Base-by-base conservation (phyloP, 2,888 invertebrate species). In the Dioctria linearis region DNA sequence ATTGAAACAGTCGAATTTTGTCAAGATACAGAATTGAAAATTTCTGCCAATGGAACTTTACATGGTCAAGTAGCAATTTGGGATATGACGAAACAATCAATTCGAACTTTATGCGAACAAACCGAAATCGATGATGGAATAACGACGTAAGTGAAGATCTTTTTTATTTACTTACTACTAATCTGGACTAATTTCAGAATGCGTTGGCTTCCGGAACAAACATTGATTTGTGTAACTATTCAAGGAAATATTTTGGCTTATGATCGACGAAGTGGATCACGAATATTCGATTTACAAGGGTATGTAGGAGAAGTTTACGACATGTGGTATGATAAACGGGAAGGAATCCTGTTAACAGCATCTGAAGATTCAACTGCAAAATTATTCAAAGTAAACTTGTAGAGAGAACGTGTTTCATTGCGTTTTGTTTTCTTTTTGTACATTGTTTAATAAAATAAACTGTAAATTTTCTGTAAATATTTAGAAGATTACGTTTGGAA, bases 51-150 rank as follows among this genome's bases (percentile, higher is more conserved):
- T 84, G 96, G 92, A 87, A 90, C 95, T n/a, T 89, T 97, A 43
- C 92, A 92, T 78, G 97, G 97, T 2, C 91, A 93, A 83, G 91
- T 98, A 81, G 92, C 92, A 81, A 92, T 98, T 84, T 98, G 96
- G 96, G 97, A 98, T 86, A 90, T 94, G 66, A 90, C 93, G 2
- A 93, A 93, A 85, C 93, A 94, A 87, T 91, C 90, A 84, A 84
- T 93, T 69, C 90, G 94, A 4, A 91, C 92, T 80, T 90, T 91
- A 82, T 93, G 92, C 85, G 91, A 90, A 66, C 91, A 90, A 81
- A 89, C 88, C 0, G 86, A 87, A 8, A 85, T 90, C 1, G 90
- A 71, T 59, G 92, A 90, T 9, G 91, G 91, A 3, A 89, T 92
- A 13, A 91, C 91, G 3, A 90, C 86, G 88, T 88, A 83, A 84